Percentiles rank a stretch among this genome's conserved stretches.
Evolutionary conservation across 2,888 invertebrate species (phyloP).

Genomic region (Cosmorhoe ocellata): DNA sequence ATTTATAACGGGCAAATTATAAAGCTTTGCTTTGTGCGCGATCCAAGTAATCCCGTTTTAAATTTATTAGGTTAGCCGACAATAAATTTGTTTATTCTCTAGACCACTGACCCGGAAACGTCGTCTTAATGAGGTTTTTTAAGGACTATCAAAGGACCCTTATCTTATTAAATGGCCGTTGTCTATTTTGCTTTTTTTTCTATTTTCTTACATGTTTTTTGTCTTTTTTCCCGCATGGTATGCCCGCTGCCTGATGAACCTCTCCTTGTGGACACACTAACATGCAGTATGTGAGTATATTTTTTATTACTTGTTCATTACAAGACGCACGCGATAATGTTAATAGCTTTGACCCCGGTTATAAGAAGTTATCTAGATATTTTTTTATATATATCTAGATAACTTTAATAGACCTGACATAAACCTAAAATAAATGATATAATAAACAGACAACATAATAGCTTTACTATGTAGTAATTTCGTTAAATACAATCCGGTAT

Average conservation of each 20-base stretch:
- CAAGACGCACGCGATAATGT: slow-evolving; percentile 11
- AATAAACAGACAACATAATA: no score
- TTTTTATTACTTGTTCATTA: slow-evolving; percentile 43
- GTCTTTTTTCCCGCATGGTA: slow-evolving; percentile 53
- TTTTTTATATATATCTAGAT: no score
- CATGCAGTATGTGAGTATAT: slow-evolving; percentile 71
- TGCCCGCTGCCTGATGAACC: slow-evolving; percentile 33
- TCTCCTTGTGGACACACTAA: slow-evolving; percentile 43
- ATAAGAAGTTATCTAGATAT: background rate
- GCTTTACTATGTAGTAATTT: no score
- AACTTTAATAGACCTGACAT: no score
- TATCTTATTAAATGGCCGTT: slow-evolving; percentile 42
- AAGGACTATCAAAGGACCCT: slow-evolving; percentile 53
- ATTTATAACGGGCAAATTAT: slow-evolving; percentile 77
- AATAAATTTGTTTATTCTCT: slow-evolving; percentile 78
- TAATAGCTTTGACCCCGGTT: background rate
- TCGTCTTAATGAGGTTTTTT: slow-evolving; percentile 65
- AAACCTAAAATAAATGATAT: no score
- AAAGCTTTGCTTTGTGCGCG: slow-evolving; percentile 73
- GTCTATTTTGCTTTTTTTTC: slow-evolving; percentile 33
- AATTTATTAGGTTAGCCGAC: slow-evolving; percentile 78
- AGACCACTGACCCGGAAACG: slow-evolving; percentile 73
- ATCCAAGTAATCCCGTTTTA: slow-evolving; percentile 76
- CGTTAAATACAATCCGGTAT: no score
- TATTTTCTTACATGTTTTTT: slow-evolving; percentile 31